phyloP scores from a whole-genome alignment of 2,797 vertebrate species.

The Oryzias dopingdopingensis region DNA sequence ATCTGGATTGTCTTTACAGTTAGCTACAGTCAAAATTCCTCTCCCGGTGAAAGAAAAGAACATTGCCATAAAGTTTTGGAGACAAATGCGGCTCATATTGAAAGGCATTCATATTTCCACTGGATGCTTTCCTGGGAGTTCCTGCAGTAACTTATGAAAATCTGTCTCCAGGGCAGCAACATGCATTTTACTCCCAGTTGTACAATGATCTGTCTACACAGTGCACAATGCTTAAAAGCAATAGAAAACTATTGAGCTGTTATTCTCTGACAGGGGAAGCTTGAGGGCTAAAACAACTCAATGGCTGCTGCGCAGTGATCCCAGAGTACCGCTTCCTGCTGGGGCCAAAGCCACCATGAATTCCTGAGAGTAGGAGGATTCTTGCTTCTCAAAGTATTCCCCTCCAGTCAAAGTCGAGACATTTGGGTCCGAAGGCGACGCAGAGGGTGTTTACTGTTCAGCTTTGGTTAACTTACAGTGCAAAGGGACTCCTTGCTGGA shows the following conservation, averaged over 20 bases:
- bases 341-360: constrained; percentile 25
- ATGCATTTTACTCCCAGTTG: constrained; percentile 1
- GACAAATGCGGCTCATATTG: not conserved
- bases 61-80: too few relatives aligned
- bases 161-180: not conserved
- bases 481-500: constrained; percentile 10
- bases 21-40: not conserved
- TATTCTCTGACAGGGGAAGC: constrained; percentile 18
- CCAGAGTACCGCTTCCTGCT: constrained; percentile 12
- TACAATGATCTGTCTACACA: constrained; percentile 10
- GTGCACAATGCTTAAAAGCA: constrained; percentile 3
- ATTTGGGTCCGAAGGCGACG: constrained; percentile 16
- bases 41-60: not conserved
- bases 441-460: constrained; percentile 13
- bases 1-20: not conserved
- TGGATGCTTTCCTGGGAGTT: not conserved
- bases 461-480: constrained; percentile 4
- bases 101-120: not conserved
- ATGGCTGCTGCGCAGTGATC: constrained; percentile 20
- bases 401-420: constrained; percentile 26
- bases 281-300: constrained; percentile 23
- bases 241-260: constrained; percentile 18
- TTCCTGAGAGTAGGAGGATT: constrained; percentile 13
- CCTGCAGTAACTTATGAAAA: constrained; percentile 8
- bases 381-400: constrained; percentile 27